Base-by-base conservation (phyloP, 2,888 invertebrate genomes). In the Idaea aversata region DNA sequence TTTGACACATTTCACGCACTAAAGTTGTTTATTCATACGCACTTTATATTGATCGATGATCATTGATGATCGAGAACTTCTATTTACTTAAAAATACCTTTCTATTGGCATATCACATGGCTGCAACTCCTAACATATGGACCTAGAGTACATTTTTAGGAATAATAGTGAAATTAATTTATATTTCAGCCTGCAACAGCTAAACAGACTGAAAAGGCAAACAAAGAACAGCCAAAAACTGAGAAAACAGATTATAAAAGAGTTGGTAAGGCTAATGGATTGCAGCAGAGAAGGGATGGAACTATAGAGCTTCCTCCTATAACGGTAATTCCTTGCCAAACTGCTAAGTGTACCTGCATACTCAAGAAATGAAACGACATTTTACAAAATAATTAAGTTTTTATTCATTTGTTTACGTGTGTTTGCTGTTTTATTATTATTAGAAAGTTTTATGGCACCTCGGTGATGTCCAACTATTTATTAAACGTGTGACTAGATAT, bases 401-500 rank as follows among this genome's bases (percentile, higher is more conserved):
- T 77, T 78, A 79, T 82, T 81, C 70, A 76, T 76, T 72, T 68
- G 73, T 77, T 70, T 71, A 75, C 71, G 71, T 65, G 61, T 65
- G 66, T 58, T 70, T 76, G 73, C 67, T 74, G 70, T 76, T 72
- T 65, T 64, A 72, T 69, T 65, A 67, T 73, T 68, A 73, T 70
- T 78, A 85, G 83, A 87, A 85, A 86, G 84, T 83, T 71, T 72
- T 75, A 90, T 91, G 90, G 90, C 90, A 90, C 91, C 72, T 70
- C 83, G 77, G 83, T 81, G 76, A 69, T 78, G 75, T 78, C 71
- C 63, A 63, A 25, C 65, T 65, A 60, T 61, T 65, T 65, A 60
- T 61, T 65, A 71, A 70, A 67, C 70, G 75, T 78, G 82, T 89
- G 91, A 91, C 91, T 91, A 91, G 91, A 88, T 67, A 67, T 67